Evolutionary conservation across 2,797 vertebrate genomes (phyloP).

Genomic region (Malurus splendens): DNA sequence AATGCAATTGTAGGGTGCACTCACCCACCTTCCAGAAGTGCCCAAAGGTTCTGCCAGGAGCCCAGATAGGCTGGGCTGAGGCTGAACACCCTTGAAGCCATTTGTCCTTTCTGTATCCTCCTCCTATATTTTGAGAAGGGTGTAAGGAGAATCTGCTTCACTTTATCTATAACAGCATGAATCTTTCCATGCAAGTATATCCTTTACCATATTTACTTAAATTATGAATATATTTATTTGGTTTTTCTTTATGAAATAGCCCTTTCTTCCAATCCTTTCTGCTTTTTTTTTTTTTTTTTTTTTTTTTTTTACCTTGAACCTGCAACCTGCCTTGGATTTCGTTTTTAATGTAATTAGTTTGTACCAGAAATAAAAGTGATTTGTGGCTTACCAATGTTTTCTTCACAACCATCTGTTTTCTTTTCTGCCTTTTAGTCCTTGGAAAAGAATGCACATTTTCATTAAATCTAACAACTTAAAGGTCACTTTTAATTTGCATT

Average conservation of each 20-base stretch:
- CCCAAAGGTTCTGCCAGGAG: not conserved
- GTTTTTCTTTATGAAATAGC: not conserved
- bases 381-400: slow-evolving; percentile 25
- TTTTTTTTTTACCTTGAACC: slow-evolving; percentile 10
- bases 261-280: not conserved
- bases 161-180: not conserved
- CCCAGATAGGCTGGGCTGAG: not conserved
- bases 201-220: not conserved
- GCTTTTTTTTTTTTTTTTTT: slow-evolving; percentile 37
- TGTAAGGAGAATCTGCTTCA: not conserved
- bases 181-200: not conserved
- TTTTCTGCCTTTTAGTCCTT: slow-evolving; percentile 16
- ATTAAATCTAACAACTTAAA: slow-evolving; percentile 31
- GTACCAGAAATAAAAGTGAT: slow-evolving; percentile 50
- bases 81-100: not conserved
- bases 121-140: not conserved
- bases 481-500: slow-evolving; percentile 22
- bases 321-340: slow-evolving; percentile 9
- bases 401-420: slow-evolving; percentile 40
- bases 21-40: not conserved
- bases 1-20: not conserved
- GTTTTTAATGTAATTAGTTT: slow-evolving; percentile 54
- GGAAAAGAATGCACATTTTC: slow-evolving; percentile 8
- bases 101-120: not conserved
- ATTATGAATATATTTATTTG: not conserved